Evolutionary conservation across 2,888 invertebrate species (phyloP).

Genomic region (Coelinius sp.): DNA sequence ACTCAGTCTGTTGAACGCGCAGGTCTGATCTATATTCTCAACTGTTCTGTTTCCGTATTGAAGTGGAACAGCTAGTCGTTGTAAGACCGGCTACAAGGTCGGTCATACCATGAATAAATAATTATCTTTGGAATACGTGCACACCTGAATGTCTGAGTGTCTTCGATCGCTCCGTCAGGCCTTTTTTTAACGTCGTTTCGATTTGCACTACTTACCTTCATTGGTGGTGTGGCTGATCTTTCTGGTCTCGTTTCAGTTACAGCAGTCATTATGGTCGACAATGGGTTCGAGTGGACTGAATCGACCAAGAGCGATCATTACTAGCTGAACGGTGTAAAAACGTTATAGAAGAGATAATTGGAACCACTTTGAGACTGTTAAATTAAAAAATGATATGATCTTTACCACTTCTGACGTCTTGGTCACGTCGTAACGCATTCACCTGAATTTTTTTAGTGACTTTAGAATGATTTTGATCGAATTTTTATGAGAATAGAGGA

Average conservation of each 20-base stretch:
- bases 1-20: constrained; percentile 16
- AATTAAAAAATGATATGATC: constrained; percentile 17
- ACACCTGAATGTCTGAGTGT: constrained; percentile 37
- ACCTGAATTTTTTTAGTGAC: background rate
- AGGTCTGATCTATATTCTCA: constrained; percentile 8
- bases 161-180: constrained; percentile 10
- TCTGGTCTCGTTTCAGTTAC: constrained; percentile 1
- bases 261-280: background rate
- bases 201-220: background rate
- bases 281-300: constrained; percentile 11
- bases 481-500: background rate
- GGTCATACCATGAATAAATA: constrained; percentile 30
- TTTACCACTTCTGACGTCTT: constrained; percentile 6
- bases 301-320: background rate
- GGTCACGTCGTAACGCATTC: constrained; percentile 1
- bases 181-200: background rate
- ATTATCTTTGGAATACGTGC: constrained; percentile 16
- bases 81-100: constrained; percentile 27
- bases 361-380: constrained; percentile 13
- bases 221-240: background rate
- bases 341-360: background rate
- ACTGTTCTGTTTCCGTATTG: background rate
- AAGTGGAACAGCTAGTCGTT: constrained; percentile 9
- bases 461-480: background rate
- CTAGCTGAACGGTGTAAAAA: background rate